A percentile compares a stretch with the other conserved stretches of the same genome.
Evolutionary conservation across 1,140 invertebrate species (phyloP).

Genomic region (Panagrolaimus sp.): DNA sequence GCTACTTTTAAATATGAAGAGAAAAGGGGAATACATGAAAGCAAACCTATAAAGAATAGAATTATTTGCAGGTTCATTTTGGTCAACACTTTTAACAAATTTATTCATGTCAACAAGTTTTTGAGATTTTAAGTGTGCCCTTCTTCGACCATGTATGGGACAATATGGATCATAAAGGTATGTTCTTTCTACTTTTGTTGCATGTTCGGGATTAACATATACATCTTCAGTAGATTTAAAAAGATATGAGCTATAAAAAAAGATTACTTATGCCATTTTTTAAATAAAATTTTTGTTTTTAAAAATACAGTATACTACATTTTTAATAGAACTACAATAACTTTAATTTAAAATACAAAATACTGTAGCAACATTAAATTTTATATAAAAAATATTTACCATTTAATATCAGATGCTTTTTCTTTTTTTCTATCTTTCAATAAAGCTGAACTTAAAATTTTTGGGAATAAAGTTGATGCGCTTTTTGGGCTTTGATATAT

Average conservation of each 20-base stretch:
- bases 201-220: conserved; percentile 21
- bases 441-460: conserved; percentile 11
- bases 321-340: too few species aligned
- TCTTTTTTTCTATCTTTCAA: conserved; percentile 12
- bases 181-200: conserved; percentile 26
- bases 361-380: too few species aligned
- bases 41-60: too few species aligned
- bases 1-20: too few species aligned
- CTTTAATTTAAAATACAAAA: too few species aligned
- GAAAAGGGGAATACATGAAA: too few species aligned
- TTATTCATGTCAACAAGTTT: conserved; percentile 50
- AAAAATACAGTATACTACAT: too few species aligned
- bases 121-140: conserved; percentile 24
- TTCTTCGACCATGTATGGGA: conserved; percentile 48
- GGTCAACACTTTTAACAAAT: conserved; percentile 40
- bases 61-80: conserved; percentile 26
- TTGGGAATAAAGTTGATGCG: neutral
- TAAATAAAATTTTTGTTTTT: too few species aligned
- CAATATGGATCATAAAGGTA: conserved; percentile 55
- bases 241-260: conserved; percentile 44
- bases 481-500: neutral
- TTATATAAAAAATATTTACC: neutral
- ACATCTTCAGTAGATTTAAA: conserved; percentile 38
- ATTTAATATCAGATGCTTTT: conserved; percentile 5
- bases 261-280: too few species aligned